Evolutionary conservation across 2,797 vertebrate genomes (phyloP), one percentile per base, ranked within the genome.

Genomic region (Falco cherrug): DNA sequence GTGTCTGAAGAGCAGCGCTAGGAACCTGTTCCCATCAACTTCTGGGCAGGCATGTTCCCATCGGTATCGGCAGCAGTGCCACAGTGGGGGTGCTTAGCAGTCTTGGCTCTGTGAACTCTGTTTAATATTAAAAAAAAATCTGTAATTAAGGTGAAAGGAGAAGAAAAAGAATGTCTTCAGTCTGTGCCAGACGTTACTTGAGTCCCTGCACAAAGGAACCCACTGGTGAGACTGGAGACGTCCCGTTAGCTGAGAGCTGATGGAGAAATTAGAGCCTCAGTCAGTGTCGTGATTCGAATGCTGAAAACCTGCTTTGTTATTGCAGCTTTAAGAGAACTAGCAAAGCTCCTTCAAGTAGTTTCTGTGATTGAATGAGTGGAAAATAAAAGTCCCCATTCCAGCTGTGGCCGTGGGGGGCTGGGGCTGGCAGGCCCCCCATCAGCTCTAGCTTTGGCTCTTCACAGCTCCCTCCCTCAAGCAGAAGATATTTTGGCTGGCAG

Each of bases 391-490:
- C 80, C 67, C n/a, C 15, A 9, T 84, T 67, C 75, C 57, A 53
- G 2, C 5, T 7, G 61, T 3, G 28, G 25, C 54, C 0, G 1
- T 35, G 77, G 29, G 51, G 54, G 54, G 37, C 51, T n/a, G 33
- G 37, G 63, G 37, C 54, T 84, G 87, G 48, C 43, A 53, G 47
- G 50, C 33, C 78, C 33, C 69, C 39, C 9, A 0, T 35, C 79
- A 65, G 59, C 59, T 19, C n/a, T 0, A 0, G 3, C 45, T 81
- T 84, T 50, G 0, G 0, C 54, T 65, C 63, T 67, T 50, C 0
- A 0, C 88, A 53, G 51, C 68, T 86, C 65, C 59, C n/a, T 85
- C 48, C 56, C 31, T 61, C 7, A 50, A 73, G 76, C 73, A 69
- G 54, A 14, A 88, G 63, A 13, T 90, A 83, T 57, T 89, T 92